These are phyloP conservation scores for Falcunculus frontatus DNA, from an alignment of 2,113 vertebrate genomes.

Conservation along the genomic window DNA sequence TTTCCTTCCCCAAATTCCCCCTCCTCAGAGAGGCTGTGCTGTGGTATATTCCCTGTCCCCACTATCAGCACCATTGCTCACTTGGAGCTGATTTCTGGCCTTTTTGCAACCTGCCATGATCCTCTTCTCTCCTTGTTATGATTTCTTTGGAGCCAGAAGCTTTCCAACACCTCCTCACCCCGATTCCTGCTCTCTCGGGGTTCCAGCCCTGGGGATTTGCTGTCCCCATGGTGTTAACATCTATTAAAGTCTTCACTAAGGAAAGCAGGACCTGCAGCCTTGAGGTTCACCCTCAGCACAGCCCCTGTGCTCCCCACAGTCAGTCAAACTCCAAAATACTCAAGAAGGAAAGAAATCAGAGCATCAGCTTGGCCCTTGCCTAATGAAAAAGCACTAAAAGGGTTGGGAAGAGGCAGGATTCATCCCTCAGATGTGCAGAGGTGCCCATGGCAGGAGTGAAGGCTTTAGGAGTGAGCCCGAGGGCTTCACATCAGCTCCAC, in stretches of 20 bases:
- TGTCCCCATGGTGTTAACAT: background rate
- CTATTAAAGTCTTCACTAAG: background rate
- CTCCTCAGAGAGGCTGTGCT: background rate
- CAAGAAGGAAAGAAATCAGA: background rate
- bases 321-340: background rate
- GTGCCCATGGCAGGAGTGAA: background rate
- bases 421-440: background rate
- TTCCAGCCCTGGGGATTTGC: background rate
- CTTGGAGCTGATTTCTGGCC: background rate
- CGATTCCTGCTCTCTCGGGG: accelerated
- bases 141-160: background rate
- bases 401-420: background rate
- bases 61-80: background rate
- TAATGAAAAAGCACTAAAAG: background rate
- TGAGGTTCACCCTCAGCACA: accelerated
- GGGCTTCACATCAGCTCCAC: background rate
- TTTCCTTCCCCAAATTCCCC: slow-evolving; percentile 49
- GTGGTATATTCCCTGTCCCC: background rate
- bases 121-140: background rate
- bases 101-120: background rate
- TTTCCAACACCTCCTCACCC: background rate
- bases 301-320: background rate
- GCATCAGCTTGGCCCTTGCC: accelerated
- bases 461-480: background rate
- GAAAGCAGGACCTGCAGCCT: background rate